Base-by-base conservation (phyloP, 2,113 vertebrate genomes). In the Hypocryptadius cinnamomeus region DNA sequence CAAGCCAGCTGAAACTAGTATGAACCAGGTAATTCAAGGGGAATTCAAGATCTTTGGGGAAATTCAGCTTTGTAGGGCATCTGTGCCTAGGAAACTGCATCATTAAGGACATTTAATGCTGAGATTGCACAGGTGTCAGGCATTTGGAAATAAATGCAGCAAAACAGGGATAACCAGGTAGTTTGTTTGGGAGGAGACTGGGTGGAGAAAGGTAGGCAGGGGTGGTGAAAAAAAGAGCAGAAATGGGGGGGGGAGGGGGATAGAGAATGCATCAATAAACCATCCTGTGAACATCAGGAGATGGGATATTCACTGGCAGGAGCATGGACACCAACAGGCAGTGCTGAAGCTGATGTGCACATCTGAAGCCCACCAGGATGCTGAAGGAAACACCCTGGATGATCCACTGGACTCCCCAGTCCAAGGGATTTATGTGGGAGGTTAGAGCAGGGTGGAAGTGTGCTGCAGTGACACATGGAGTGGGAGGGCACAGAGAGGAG, bases 181-280 rank as follows among this genome's bases (percentile, higher is more conserved):
- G 0, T 27, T 79, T 88, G 13, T 76, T 6, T 40, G 39, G 35
- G 25, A 65, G 42, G 24, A 87, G 35, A 23, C 10, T 15, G 22
- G 13, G 20, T 79, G 53, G 53, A 81, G 45, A 89, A 70, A 81
- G 22, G 37, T 9, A 85, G 24, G 14, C 18, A 78, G 64, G 48
- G 6, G 12, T 47, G 17, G 12, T 70, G 51, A 83, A 83, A 82
- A 57, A 37, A 13, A 45, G 39, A 40, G 35, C 5, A 57, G 57
- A 65, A 76, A 60, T 20, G 9, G 4, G 4, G 13, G 10, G 0
- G 3, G 8, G 31, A 1, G 0, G 2, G 10, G 27, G 19, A n/a
- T 2, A 9, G 31, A 74, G 6, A 61, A 47, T 7, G 53, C 2
- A 0, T 9, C 12, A 69, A 23, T 9, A 63, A 91, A 56, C 24